Percentiles rank a stretch among this genome's conserved stretches.
phyloP scores from a whole-genome alignment of 2,888 invertebrate genomes.

The Gryllus longicercus region DNA sequence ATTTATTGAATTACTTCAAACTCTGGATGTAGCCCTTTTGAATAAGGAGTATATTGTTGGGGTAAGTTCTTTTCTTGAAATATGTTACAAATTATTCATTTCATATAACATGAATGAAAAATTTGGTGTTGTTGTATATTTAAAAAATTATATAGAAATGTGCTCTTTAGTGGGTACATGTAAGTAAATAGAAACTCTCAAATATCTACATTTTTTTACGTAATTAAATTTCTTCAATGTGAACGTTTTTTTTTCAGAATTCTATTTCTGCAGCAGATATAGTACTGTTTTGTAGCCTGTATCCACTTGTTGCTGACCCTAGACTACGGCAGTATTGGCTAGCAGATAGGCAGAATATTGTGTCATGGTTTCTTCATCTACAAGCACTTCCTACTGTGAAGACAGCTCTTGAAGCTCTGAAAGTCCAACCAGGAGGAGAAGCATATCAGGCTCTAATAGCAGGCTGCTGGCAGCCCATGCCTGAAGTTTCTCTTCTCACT shows the following conservation, averaged over 20 bases:
- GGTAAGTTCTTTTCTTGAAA: slow-evolving; percentile 46
- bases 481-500: not conserved
- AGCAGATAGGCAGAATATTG: slow-evolving; percentile 43
- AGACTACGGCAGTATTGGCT: slow-evolving; percentile 57
- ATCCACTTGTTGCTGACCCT: slow-evolving; percentile 60
- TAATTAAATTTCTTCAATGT: no score
- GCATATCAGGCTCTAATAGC: not conserved
- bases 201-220: no score
- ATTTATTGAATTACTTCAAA: slow-evolving; percentile 57
- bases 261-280: slow-evolving; percentile 66
- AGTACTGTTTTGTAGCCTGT: slow-evolving; percentile 68
- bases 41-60: slow-evolving; percentile 58
- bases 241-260: slow-evolving; percentile 50
- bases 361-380: not conserved
- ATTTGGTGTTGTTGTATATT: not conserved
- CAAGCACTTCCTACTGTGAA: not conserved
- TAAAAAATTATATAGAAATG: not conserved
- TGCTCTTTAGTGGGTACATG: no score
- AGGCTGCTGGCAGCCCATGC: not conserved
- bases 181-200: no score
- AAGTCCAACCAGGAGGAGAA: not conserved
- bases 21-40: slow-evolving; percentile 45
- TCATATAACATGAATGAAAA: not conserved
- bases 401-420: not conserved
- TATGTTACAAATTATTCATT: slow-evolving; percentile 18